Evolutionary conservation across 2,113 vertebrate species (phyloP).

Genomic region (Pipa parva): DNA sequence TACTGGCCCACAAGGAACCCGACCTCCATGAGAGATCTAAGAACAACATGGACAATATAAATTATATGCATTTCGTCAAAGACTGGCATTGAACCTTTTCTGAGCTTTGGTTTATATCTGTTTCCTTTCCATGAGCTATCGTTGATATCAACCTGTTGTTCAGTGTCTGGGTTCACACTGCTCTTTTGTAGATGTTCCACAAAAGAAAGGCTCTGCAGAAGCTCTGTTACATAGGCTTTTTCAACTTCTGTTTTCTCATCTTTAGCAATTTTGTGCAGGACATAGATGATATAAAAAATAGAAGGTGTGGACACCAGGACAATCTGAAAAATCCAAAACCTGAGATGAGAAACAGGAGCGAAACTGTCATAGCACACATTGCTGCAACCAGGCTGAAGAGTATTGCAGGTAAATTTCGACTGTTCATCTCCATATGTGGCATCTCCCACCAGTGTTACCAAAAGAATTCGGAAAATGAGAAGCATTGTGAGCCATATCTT

Average conservation of each 20-base stretch:
- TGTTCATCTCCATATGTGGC: conserved; percentile 60
- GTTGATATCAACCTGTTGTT: conserved; percentile 45
- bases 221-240: conserved; percentile 41
- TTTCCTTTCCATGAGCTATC: conserved; percentile 47
- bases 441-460: conserved; percentile 62
- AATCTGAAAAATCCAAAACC: conserved; percentile 67
- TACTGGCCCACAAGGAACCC: conserved; percentile 57
- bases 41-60: conserved; percentile 56
- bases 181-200: neutral
- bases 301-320: conserved; percentile 62
- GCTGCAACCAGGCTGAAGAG: conserved; percentile 61
- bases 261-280: conserved; percentile 63
- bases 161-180: conserved; percentile 6
- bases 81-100: conserved; percentile 48
- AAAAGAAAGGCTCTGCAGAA: conserved; percentile 2
- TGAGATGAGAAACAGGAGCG: conserved; percentile 56
- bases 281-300: conserved; percentile 61
- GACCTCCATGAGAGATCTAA: conserved; percentile 56
- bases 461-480: conserved; percentile 63
- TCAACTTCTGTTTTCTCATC: conserved; percentile 54
- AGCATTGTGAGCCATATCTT: conserved; percentile 69
- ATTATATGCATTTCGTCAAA: conserved; percentile 56
- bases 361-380: conserved; percentile 63
- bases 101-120: conserved; percentile 27
- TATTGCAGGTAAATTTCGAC: conserved; percentile 65